Base-by-base conservation (phyloP, 2,113 vertebrate genomes). In the Entomyzon cyanotis region DNA sequence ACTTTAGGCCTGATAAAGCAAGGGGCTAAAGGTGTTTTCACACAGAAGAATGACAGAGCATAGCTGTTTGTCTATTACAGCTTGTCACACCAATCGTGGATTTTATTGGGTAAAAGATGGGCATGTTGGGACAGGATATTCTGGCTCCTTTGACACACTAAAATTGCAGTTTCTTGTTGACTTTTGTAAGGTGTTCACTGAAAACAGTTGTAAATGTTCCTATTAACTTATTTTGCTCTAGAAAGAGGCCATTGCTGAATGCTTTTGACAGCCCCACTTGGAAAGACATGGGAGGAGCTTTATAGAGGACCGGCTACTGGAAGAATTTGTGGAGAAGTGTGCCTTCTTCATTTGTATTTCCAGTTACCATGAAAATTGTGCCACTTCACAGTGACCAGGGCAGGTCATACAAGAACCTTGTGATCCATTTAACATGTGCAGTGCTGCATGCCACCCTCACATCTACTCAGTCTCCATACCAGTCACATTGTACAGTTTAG, bases 101-200 rank as follows among this genome's bases (percentile, higher is more conserved):
- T 93, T 88, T 97, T 90, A 70, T 82, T 93, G 60, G 56, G 60
- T 71, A 93, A 89, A 94, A 78, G 90, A 89, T 80, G 71, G 56
- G 41, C 90, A 79, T 81, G 85, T 93, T 81, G 87, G 41, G 28
- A 89, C 73, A 94, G 73, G 49, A 75, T 91, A 75, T 84, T 90
- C 39, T 80, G 41, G 25, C 74, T 79, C 68, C 63, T 74, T 55
- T 90, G 93, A 81, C 93, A 52, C 35, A 39, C 47, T 84, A n/a
- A 88, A 92, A 71, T 86, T 75, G 49, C 59, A 50, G 56, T 62
- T 91, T 87, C 62, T 80, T 86, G 79, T 88, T 92, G 83, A 67
- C 55, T 97, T 96, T 88, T 70, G 63, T 76, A 49, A 79, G 59
- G 28, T 69, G 56, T 60, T 75, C 65, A 49, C 30, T 82, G 81